Conservation (phyloP, 2,113 vertebrate genomes). For the Myocastor coypus region DNA sequence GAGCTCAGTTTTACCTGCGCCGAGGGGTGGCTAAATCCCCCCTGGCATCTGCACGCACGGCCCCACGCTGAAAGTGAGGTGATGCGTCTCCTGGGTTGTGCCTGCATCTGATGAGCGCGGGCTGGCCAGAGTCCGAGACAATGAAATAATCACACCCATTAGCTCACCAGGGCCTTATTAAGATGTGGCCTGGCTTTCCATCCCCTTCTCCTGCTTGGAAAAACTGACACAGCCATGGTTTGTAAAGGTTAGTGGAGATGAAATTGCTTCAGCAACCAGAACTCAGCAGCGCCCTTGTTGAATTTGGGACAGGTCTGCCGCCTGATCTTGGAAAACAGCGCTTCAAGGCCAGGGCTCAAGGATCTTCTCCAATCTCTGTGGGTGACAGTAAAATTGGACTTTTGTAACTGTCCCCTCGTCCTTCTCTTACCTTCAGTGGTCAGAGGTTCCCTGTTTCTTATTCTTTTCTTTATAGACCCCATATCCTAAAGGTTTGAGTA, state of each 20-base stretch:
- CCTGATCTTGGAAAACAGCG: background rate
- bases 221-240: slow-evolving; percentile 71
- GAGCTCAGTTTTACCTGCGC: slow-evolving; percentile 79
- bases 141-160: slow-evolving; percentile 76
- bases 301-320: background rate
- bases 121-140: slow-evolving; percentile 80
- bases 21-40: slow-evolving; percentile 79
- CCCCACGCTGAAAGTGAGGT: slow-evolving; percentile 79
- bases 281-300: background rate
- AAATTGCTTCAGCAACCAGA: slow-evolving; percentile 19
- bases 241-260: slow-evolving; percentile 62
- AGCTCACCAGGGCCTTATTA: slow-evolving; percentile 67
- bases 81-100: slow-evolving; percentile 78
- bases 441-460: background rate
- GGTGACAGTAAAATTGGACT: background rate
- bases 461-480: slow-evolving; percentile 2
- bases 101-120: slow-evolving; percentile 76
- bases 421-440: background rate
- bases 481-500: background rate
- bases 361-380: background rate
- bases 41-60: slow-evolving; percentile 68
- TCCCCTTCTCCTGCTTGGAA: slow-evolving; percentile 71
- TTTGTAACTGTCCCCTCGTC: background rate
- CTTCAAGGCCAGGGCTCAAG: background rate
- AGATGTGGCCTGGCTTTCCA: slow-evolving; percentile 76